Evolutionary conservation across 2,797 vertebrate genomes (phyloP).

Genomic region (Phylloscopus collybita): DNA sequence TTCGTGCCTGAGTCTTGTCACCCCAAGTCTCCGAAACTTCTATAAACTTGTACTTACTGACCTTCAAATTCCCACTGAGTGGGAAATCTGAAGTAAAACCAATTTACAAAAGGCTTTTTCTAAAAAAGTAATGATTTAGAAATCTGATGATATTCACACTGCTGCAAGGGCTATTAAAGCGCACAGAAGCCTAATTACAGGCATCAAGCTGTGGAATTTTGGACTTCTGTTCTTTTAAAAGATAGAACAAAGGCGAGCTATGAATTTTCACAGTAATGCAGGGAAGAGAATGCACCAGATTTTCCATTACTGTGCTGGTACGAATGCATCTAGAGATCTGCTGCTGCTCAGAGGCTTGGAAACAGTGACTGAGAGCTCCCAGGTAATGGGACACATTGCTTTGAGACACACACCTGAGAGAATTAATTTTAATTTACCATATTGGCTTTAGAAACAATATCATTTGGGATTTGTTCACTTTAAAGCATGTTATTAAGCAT

Average conservation of each 20-base stretch:
- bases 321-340: accelerated
- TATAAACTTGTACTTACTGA: not conserved
- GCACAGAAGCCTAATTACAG: not conserved
- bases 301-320: not conserved
- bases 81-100: not conserved
- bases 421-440: not conserved
- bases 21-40: not conserved
- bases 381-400: not conserved
- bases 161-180: not conserved
- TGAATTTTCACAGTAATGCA: not conserved
- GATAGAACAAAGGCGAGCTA: not conserved
- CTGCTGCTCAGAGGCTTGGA: not conserved
- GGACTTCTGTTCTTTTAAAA: not conserved
- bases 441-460: not conserved
- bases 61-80: not conserved
- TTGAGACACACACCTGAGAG: not conserved
- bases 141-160: not conserved
- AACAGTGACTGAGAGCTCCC: not conserved
- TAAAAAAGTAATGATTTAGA: not conserved
- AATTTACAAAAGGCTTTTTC: not conserved
- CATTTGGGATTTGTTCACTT: not conserved
- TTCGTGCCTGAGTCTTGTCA: not conserved
- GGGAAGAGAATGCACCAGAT: not conserved
- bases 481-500: not conserved
- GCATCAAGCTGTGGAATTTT: not conserved